phyloP scores from a whole-genome alignment of 2,113 vertebrate species.

The Psophia crepitans region DNA sequence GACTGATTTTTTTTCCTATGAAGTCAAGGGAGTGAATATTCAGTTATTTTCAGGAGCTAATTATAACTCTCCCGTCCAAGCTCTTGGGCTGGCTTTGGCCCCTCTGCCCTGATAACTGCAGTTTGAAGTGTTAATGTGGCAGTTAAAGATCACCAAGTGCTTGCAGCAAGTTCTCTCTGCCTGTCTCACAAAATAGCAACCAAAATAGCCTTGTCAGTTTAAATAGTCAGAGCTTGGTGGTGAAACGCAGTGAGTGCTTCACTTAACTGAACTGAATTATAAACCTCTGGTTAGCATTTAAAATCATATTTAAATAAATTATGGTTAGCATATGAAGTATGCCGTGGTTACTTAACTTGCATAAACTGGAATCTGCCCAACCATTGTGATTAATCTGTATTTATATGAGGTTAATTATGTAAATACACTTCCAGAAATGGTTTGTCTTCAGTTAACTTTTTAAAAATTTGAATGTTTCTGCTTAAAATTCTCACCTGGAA shows the following conservation, averaged over 20 bases:
- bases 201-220: constrained; percentile 42
- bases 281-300: not conserved
- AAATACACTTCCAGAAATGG: not conserved
- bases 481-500: not conserved
- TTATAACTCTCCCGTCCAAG: not conserved
- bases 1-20: not conserved
- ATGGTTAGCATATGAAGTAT: not conserved
- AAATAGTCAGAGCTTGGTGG: not conserved
- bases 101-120: not conserved
- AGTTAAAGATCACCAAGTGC: constrained; percentile 36
- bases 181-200: not conserved
- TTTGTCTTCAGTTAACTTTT: not conserved
- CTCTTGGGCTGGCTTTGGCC: not conserved
- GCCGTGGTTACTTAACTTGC: not conserved
- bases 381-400: not conserved
- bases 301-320: not conserved
- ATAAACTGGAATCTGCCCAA: not conserved
- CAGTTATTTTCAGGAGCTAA: not conserved
- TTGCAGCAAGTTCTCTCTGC: constrained; percentile 6
- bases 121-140: not conserved
- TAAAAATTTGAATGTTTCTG: not conserved
- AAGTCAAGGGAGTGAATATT: not conserved
- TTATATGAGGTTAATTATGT: not conserved
- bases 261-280: not conserved
- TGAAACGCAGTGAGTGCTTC: not conserved